Evolutionary conservation across 2,888 invertebrate species (phyloP).

Genomic region (Myopa testacea): DNA sequence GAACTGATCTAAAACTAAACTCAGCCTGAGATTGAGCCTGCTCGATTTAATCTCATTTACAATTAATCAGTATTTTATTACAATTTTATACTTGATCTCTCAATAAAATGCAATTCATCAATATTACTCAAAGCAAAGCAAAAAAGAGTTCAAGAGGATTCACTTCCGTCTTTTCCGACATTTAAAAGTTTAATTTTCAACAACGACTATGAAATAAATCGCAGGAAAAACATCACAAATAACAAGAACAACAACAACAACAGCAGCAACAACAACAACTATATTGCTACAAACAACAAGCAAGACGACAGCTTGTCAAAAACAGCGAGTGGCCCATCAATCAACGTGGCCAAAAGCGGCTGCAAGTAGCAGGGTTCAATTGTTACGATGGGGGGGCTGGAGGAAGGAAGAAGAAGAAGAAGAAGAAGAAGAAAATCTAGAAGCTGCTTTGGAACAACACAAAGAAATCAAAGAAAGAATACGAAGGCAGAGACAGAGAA

Average conservation of each 20-base stretch:
- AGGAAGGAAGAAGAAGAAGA: neutral
- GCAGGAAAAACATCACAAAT: neutral
- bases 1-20: neutral
- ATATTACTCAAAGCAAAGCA: constrained; percentile 1
- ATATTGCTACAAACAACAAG: too few relatives aligned
- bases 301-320: neutral
- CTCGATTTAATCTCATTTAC: too few relatives aligned
- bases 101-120: constrained; percentile 11
- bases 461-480: too few relatives aligned
- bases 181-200: constrained; percentile 9
- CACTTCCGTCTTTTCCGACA: neutral
- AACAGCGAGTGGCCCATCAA: neutral
- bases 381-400: neutral
- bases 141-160: neutral
- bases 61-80: neutral
- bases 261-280: neutral
- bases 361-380: neutral
- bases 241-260: neutral
- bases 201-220: constrained; percentile 1
- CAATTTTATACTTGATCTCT: neutral
- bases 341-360: constrained; percentile 2
- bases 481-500: neutral
- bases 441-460: neutral
- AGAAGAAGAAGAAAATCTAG: constrained; percentile 31
- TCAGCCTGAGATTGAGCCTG: too few relatives aligned